These are phyloP conservation scores for Rhea pennata DNA, from an alignment of 2,113 vertebrate genomes.

Conservation along the genomic window DNA sequence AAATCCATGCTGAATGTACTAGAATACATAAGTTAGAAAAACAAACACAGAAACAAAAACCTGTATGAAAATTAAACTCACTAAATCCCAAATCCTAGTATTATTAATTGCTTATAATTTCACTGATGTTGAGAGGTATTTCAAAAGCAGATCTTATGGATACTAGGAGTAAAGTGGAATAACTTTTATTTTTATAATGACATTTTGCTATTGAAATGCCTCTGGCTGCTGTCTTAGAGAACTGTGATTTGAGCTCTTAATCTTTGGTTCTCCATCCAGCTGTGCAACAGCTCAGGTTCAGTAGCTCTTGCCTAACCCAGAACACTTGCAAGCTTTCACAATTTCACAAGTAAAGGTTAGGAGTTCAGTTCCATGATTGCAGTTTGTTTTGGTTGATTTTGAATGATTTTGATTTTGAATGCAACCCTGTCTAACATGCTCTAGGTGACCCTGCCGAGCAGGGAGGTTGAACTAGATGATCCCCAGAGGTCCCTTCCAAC, in stretches of 20 bases:
- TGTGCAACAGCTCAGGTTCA: fast-evolving
- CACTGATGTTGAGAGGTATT: neutral
- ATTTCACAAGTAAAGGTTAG: neutral
- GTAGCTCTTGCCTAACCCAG: fast-evolving
- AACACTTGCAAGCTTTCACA: neutral
- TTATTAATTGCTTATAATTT: neutral
- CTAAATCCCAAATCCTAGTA: neutral
- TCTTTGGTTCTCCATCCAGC: neutral
- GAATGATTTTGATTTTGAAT: neutral
- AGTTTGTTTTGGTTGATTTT: fast-evolving
- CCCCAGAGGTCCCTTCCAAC: too few relatives aligned
- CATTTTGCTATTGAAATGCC: neutral
- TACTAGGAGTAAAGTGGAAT: neutral
- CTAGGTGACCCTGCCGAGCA: too few relatives aligned
- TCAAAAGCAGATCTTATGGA: neutral
- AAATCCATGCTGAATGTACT: neutral
- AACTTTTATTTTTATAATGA: neutral
- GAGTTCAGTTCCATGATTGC: neutral
- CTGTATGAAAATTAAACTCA: neutral
- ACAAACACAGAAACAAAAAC: fast-evolving
- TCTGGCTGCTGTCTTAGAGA: neutral
- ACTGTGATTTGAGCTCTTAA: fast-evolving
- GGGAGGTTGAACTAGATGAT: too few relatives aligned
- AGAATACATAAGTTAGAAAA: neutral
- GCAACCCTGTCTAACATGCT: too few relatives aligned